These are phyloP conservation scores for Cochlearius cochlearius DNA, from an alignment of 2,113 vertebrate genomes.

Conservation along the genomic window DNA sequence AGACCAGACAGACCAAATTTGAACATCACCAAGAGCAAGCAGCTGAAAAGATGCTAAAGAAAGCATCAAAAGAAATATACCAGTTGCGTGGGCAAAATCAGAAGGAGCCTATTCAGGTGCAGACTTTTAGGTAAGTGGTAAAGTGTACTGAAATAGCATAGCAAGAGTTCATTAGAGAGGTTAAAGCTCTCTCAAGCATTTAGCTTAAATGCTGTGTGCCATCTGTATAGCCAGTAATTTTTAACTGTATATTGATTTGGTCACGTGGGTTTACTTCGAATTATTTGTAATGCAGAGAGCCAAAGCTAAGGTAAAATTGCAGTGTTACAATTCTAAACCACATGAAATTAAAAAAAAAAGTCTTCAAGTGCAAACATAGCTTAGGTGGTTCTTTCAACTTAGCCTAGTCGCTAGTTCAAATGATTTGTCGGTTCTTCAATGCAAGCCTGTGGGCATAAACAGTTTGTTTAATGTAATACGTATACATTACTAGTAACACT, in stretches of 20 bases:
- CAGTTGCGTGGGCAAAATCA: conserved; percentile 92
- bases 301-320: neutral
- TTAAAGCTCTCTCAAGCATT: neutral
- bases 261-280: neutral
- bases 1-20: conserved; percentile 92
- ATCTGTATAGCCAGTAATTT: neutral
- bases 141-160: neutral
- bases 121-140: conserved; percentile 89
- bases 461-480: neutral
- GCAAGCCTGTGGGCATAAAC: neutral
- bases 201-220: neutral
- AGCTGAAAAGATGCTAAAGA: conserved; percentile 92
- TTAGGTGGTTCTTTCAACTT: neutral
- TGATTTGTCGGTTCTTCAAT: neutral
- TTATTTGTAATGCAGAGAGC: neutral
- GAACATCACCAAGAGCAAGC: conserved; percentile 93
- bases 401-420: neutral
- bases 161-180: neutral
- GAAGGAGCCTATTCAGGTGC: conserved; percentile 93
- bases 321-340: neutral
- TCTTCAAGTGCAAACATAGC: neutral
- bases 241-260: neutral
- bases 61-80: conserved; percentile 93
- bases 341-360: neutral
- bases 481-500: neutral